Conservation (phyloP, 2,888 invertebrate genomes). For the Stenodema calcarata region DNA sequence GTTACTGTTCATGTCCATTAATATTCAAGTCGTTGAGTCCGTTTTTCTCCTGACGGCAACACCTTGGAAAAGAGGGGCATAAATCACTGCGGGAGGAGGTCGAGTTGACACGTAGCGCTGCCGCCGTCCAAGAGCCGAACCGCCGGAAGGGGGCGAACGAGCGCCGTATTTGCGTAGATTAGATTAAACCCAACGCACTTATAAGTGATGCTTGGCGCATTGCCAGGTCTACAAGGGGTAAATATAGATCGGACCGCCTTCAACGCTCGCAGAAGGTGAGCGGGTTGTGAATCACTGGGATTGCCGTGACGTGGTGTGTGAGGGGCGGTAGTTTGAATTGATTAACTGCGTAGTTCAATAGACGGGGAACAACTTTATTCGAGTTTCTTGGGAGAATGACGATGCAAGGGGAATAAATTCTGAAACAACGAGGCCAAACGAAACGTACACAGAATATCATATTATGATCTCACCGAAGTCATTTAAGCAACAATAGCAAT, state of each 20-base stretch:
- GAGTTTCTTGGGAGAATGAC: not conserved
- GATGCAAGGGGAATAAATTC: too few relatives aligned
- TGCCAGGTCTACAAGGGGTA: constrained; percentile 30
- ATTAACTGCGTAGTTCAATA: not conserved
- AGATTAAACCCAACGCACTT: constrained; percentile 32
- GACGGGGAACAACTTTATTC: not conserved
- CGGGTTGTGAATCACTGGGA: not conserved
- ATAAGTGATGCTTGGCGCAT: constrained; percentile 21
- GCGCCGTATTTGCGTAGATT: constrained; percentile 31
- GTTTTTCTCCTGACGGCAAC: not conserved
- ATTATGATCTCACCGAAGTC: too few relatives aligned
- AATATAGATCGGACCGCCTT: constrained; percentile 3
- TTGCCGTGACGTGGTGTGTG: not conserved
- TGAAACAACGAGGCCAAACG: too few relatives aligned
- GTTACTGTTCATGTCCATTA: too few relatives aligned
- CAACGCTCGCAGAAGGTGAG: not conserved
- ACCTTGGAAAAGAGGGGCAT: not conserved
- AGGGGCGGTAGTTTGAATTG: not conserved
- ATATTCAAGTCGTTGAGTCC: not conserved
- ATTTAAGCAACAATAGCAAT: too few relatives aligned
- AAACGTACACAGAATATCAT: too few relatives aligned
- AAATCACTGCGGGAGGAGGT: not conserved
- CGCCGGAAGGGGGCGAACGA: not conserved
- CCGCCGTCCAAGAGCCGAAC: not conserved
- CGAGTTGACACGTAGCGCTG: not conserved